phyloP scores from a whole-genome alignment of 2,113 vertebrate species.

The Loxodonta africana region DNA sequence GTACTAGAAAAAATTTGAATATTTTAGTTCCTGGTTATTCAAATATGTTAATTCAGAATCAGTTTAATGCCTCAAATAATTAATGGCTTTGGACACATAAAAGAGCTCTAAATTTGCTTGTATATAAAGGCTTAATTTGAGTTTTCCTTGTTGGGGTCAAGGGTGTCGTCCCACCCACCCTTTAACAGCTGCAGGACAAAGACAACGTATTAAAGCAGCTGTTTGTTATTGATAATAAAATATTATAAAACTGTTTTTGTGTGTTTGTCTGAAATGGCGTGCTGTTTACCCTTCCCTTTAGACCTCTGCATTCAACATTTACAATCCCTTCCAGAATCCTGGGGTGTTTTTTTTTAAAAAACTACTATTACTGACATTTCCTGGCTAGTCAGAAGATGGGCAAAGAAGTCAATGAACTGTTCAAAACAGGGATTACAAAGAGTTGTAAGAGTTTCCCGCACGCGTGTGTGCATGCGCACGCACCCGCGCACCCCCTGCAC shows the following conservation, averaged over 20 bases:
- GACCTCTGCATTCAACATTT: neutral
- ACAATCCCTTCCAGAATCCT: neutral
- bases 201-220: slow-evolving; percentile 81
- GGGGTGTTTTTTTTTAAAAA: neutral
- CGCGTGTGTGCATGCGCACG: no score
- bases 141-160: slow-evolving; percentile 85
- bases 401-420: neutral
- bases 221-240: slow-evolving; percentile 88
- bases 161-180: slow-evolving; percentile 71
- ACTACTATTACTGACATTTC: neutral
- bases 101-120: slow-evolving; percentile 90
- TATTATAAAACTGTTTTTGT: slow-evolving; percentile 80
- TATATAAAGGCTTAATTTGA: slow-evolving; percentile 90
- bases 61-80: slow-evolving; percentile 79
- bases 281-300: neutral
- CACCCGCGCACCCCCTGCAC: neutral
- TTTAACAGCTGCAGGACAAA: slow-evolving; percentile 79
- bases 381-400: neutral
- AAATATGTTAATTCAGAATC: slow-evolving; percentile 82
- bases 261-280: slow-evolving; percentile 49
- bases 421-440: neutral
- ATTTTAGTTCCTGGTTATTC: slow-evolving; percentile 83
- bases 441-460: no score
- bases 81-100: slow-evolving; percentile 84
- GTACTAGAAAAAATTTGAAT: slow-evolving; percentile 85